phyloP scores from a whole-genome alignment of 2,797 vertebrate genomes.

The Alca torda region DNA sequence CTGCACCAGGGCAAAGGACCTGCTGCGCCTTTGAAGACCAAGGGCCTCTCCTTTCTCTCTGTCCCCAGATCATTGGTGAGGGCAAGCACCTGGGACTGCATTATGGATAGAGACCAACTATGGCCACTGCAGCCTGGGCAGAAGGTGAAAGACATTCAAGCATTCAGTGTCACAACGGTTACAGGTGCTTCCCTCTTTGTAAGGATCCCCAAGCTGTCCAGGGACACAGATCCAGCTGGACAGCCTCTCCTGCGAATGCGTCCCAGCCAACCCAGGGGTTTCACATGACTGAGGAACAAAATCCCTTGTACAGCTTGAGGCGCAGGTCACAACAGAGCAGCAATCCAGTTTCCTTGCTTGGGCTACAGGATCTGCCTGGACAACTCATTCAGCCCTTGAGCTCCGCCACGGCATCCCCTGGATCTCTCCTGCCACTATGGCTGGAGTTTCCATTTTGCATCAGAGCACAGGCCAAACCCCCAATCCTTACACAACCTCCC shows the following conservation, averaged over 20 bases:
- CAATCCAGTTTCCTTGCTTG: neutral
- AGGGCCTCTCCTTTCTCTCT: neutral
- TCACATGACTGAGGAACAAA: neutral
- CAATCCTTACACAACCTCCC: neutral
- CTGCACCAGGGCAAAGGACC: neutral
- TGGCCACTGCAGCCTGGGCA: neutral
- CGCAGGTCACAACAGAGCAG: neutral
- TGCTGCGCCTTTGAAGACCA: neutral
- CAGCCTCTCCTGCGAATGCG: neutral
- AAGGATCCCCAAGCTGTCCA: neutral
- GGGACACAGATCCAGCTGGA: rapidly evolving
- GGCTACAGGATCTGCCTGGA: neutral
- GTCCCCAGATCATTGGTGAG: rapidly evolving
- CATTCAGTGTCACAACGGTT: neutral
- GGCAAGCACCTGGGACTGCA: neutral
- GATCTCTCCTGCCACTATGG: neutral
- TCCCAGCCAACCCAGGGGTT: neutral
- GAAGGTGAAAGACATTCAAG: neutral
- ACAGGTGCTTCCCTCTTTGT: neutral
- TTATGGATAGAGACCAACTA: neutral
- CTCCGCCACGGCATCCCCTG: neutral
- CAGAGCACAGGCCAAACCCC: neutral
- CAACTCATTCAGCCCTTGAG: rapidly evolving
- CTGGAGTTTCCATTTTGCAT: neutral
- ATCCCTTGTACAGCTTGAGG: neutral